Percentiles rank a stretch among this genome's conserved stretches.
Evolutionary conservation across 2,888 invertebrate genomes (phyloP).

Genomic region (Didymodactylos carnosus): DNA sequence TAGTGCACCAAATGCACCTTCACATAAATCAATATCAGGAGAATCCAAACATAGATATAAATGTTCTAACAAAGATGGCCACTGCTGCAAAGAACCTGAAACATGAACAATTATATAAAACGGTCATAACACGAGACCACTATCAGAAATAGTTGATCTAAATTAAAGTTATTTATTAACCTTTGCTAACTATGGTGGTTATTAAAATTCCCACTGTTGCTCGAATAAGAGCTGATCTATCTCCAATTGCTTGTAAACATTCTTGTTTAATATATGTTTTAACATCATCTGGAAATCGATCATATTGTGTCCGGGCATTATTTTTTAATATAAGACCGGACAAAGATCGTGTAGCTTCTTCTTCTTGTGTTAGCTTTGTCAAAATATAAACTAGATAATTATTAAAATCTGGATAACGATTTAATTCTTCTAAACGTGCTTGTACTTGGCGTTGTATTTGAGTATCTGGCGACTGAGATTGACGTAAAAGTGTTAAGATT

Average conservation of each 20-base stretch:
- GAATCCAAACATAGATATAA: slow-evolving; percentile 82
- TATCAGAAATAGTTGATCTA: too few relatives aligned
- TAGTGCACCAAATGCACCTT: slow-evolving; percentile 90
- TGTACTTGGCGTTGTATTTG: slow-evolving; percentile 84
- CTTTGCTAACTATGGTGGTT: slow-evolving; percentile 86
- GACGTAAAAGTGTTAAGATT: slow-evolving; percentile 84
- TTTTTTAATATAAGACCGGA: slow-evolving; percentile 94
- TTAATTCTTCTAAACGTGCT: slow-evolving; percentile 92
- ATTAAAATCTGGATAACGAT: slow-evolving; percentile 92
- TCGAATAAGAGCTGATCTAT: slow-evolving; percentile 76
- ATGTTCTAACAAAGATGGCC: slow-evolving; percentile 81
- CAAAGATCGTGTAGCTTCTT: slow-evolving; percentile 84
- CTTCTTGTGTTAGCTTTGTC: slow-evolving; percentile 71
- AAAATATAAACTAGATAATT: slow-evolving; percentile 94
- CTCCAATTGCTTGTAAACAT: slow-evolving; percentile 80
- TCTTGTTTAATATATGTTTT: slow-evolving; percentile 83
- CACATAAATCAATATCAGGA: slow-evolving; percentile 81
- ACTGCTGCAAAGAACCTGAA: slow-evolving; percentile 42
- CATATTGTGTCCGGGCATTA: slow-evolving; percentile 78
- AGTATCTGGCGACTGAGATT: slow-evolving; percentile 92
- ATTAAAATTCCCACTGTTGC: slow-evolving; percentile 93
- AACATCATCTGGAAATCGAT: slow-evolving; percentile 67
- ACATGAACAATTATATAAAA: too few relatives aligned
- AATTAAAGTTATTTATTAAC: too few relatives aligned
- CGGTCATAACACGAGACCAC: too few relatives aligned